Base-by-base conservation (phyloP, 2,888 invertebrate genomes). In the Schizotus pectinicornis region DNA sequence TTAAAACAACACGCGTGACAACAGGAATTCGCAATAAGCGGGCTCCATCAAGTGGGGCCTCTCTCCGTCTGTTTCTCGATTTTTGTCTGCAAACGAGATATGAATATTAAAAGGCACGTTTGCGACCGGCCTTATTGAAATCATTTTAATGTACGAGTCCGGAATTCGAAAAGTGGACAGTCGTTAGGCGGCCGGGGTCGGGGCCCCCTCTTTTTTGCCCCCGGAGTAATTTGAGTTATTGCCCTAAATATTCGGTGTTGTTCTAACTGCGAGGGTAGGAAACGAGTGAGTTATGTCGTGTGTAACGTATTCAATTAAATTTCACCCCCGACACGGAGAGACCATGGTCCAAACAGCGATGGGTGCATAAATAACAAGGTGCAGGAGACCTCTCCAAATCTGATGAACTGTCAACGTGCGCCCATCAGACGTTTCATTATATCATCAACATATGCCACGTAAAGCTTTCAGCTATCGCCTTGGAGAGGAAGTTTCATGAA, bases 11-110 rank as follows among this genome's bases (percentile, higher is more conserved):
- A 74, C 70, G 70, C 71, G 74, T 73, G 73, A 75, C 74, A 74
- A 65, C 64, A 70, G 73, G 74, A 76, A 76, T 75, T 75, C 71
- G 74, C 74, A 75, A 75, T 74, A 74, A 74, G 71, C 73, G 65
- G 67, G 64, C 61, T 63, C 64, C 67, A 64, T 64, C 63, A 62
- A 67, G 63, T 63, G 59, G 63, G 30, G 36, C 12, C 30, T 41
- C 36, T 11, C 8, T 39, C 43, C 9, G 37, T 31, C 54, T 53
- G 52, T 61, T 62, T 58, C 60, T 62, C 61, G 57, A 55, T 62
- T 63, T 63, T 63, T 61, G 61, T 61, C 60, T 55, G 61, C 37
- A 33, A 33, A 61, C 64, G 65, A 53, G 63, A 61, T 64, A 65
- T 65, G 65, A 65, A 65, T 65, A 61, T 65, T 65, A 53, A 63